phyloP scores from a whole-genome alignment of 2,797 vertebrate species.

The Mallotus villosus region DNA sequence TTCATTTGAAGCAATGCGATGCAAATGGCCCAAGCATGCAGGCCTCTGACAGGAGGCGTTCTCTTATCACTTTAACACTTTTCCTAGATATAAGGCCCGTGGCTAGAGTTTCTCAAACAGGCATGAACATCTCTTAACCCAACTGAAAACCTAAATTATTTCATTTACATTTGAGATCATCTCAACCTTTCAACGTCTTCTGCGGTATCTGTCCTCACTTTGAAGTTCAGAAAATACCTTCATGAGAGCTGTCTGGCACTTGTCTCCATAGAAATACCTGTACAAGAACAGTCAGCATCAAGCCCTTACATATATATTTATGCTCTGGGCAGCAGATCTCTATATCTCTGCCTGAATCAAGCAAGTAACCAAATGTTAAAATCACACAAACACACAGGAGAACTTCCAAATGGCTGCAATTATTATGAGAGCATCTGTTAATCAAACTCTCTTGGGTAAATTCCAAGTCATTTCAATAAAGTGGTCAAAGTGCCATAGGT shows the following conservation, averaged over 20 bases:
- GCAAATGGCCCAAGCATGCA: not conserved
- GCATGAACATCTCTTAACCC: slow-evolving; percentile 10
- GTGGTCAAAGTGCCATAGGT: not conserved
- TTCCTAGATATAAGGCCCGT: not conserved
- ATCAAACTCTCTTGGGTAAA: not conserved
- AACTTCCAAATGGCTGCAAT: too few species aligned
- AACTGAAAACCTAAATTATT: slow-evolving; percentile 14
- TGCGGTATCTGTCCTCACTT: slow-evolving; percentile 10
- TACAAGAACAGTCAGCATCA: slow-evolving; percentile 12
- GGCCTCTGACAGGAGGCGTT: not conserved
- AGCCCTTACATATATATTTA: slow-evolving; percentile 8
- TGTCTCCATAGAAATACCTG: slow-evolving; percentile 12
- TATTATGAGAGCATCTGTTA: too few species aligned
- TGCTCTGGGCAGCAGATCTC: slow-evolving; percentile 8
- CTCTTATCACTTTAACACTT: not conserved
- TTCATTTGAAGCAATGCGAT: slow-evolving; percentile 5
- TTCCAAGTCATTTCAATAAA: slow-evolving; percentile 10
- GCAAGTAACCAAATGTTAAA: slow-evolving; percentile 19
- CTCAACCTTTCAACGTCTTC: not conserved
- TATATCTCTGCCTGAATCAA: slow-evolving; percentile 18
- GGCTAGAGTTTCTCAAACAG: not conserved
- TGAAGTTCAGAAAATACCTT: slow-evolving; percentile 20
- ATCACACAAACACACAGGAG: not conserved
- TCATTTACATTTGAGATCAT: slow-evolving; percentile 13
- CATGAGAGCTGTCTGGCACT: slow-evolving; percentile 19